Evolutionary conservation across 2,888 invertebrate genomes (phyloP).

Genomic region (Leptogaster cylindrica): DNA sequence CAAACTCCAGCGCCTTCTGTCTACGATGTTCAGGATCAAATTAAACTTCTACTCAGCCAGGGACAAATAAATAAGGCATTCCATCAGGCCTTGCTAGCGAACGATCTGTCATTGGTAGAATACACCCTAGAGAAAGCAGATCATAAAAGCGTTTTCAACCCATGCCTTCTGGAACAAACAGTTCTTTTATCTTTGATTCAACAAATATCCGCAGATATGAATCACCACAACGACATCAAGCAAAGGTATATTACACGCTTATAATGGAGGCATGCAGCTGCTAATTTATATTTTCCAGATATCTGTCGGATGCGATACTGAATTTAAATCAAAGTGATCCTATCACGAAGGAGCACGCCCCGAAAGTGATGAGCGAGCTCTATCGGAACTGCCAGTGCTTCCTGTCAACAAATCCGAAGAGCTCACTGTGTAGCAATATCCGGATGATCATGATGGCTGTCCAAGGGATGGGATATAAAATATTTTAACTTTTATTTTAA

Average conservation of each 20-base stretch:
- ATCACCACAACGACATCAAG: slow-evolving; percentile 81
- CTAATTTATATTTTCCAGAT: slow-evolving; percentile 65
- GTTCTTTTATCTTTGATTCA: slow-evolving; percentile 92
- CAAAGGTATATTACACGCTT: slow-evolving; percentile 67
- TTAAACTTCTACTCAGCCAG: slow-evolving; percentile 70
- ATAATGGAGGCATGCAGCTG: neutral
- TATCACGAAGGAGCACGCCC: slow-evolving; percentile 83
- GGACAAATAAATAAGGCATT: slow-evolving; percentile 88
- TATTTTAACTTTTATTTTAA: slow-evolving; percentile 38
- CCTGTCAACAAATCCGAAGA: slow-evolving; percentile 70
- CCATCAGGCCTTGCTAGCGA: slow-evolving; percentile 86
- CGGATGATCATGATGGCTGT: slow-evolving; percentile 60
- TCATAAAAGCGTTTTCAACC: slow-evolving; percentile 77
- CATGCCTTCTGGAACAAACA: slow-evolving; percentile 82
- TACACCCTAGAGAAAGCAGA: slow-evolving; percentile 86
- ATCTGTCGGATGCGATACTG: slow-evolving; percentile 85
- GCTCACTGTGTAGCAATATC: slow-evolving; percentile 65
- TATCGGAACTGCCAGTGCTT: slow-evolving; percentile 76
- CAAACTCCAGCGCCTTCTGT: slow-evolving; percentile 75
- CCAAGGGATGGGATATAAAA: slow-evolving; percentile 59
- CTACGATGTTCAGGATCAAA: slow-evolving; percentile 69
- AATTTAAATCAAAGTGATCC: slow-evolving; percentile 78
- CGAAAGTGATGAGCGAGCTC: slow-evolving; percentile 76
- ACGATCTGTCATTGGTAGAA: slow-evolving; percentile 86
- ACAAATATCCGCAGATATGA: slow-evolving; percentile 89